phyloP scores from a whole-genome alignment of 2,888 invertebrate species.

The Acleris emargana region DNA sequence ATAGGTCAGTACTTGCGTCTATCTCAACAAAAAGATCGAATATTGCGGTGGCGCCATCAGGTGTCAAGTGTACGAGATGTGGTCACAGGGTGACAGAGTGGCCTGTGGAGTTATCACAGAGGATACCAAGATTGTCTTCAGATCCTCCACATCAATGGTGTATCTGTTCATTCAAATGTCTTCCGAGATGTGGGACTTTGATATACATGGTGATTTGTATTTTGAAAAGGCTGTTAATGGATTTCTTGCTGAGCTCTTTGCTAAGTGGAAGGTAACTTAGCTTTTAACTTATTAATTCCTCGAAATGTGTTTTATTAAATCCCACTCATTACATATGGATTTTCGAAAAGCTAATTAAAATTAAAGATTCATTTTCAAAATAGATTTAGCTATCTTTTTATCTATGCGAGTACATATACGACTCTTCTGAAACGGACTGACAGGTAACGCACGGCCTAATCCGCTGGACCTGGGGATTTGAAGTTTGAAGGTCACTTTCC shows the following conservation, averaged over 20 bases:
- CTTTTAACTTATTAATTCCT: too few relatives aligned
- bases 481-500: too few relatives aligned
- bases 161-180: conserved; percentile 99
- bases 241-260: conserved; percentile 97
- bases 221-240: conserved; percentile 99
- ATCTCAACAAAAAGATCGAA: conserved; percentile 97
- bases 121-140: conserved; percentile 98
- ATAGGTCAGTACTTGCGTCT: conserved; percentile 93
- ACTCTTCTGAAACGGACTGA: too few relatives aligned
- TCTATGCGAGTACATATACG: too few relatives aligned
- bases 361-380: too few relatives aligned
- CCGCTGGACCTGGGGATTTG: too few relatives aligned
- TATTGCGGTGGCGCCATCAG: conserved; percentile 93
- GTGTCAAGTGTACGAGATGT: conserved; percentile 97
- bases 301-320: too few relatives aligned
- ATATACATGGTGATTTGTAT: conserved; percentile 98
- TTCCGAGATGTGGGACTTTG: conserved; percentile 99
- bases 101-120: conserved; percentile 97
- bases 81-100: conserved; percentile 97
- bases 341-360: too few relatives aligned
- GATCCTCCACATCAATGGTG: conserved; percentile 98
- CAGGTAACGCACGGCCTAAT: too few relatives aligned
- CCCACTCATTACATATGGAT: too few relatives aligned
- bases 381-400: too few relatives aligned
- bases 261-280: conserved; percentile 93